A percentile compares a stretch with the other conserved stretches of the same genome.
Evolutionary conservation across 2,888 invertebrate genomes (phyloP).

Genomic region (Ectemnius cavifrons): DNA sequence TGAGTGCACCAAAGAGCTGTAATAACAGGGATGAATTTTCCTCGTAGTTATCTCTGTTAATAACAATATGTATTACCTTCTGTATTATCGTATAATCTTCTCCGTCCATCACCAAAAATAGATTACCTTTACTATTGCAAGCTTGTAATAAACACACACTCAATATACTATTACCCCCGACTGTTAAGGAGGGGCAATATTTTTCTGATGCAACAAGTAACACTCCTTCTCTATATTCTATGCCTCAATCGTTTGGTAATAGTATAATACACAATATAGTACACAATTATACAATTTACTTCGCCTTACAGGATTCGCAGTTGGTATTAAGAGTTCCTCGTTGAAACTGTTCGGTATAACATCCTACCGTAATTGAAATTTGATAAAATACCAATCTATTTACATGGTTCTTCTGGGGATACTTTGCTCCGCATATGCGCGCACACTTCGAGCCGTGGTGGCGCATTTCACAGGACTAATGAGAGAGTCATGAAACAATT

Average conservation of each 20-base stretch:
- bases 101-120: conserved; percentile 31
- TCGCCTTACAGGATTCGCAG: conserved; percentile 48
- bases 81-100: conserved; percentile 7
- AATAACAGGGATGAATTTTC: conserved; percentile 25
- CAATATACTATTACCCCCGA: conserved; percentile 9
- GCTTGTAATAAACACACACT: conserved; percentile 33
- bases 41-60: conserved; percentile 12
- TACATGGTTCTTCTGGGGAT: conserved; percentile 10
- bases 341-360: conserved; percentile 40
- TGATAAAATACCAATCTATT: conserved; percentile 37
- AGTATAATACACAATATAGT: conserved; percentile 66
- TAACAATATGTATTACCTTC: conserved; percentile 26
- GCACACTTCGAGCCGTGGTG: no score
- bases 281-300: conserved; percentile 63
- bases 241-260: conserved; percentile 49
- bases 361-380: conserved; percentile 32
- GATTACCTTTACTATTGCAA: conserved; percentile 18
- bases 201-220: conserved; percentile 57
- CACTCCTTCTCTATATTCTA: conserved; percentile 35
- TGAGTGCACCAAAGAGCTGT: conserved; percentile 22
- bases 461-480: no score
- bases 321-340: conserved; percentile 38
- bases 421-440: background rate
- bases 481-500: no score
- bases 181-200: conserved; percentile 32